These are phyloP conservation scores for Notolabrus celidotus DNA, from an alignment of 2,797 vertebrate species.

Conservation along the genomic window DNA sequence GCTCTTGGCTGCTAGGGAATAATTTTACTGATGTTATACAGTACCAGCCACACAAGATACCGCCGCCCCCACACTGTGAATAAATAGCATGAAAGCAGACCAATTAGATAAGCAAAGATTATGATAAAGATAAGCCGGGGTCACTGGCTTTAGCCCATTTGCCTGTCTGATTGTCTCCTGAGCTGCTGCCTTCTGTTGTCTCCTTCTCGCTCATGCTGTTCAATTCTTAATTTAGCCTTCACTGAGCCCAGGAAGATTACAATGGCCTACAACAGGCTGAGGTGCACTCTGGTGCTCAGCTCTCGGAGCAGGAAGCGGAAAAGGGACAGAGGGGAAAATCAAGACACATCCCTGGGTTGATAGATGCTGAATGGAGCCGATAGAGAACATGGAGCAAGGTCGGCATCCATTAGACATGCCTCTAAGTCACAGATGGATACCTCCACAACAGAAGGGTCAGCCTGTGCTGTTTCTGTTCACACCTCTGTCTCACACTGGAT, in stretches of 20 bases:
- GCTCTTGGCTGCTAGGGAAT: neutral
- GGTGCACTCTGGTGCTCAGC: slow-evolving; percentile 45
- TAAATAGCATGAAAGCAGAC: slow-evolving; percentile 36
- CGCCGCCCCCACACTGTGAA: neutral
- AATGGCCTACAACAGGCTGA: slow-evolving; percentile 47
- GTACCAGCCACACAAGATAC: neutral
- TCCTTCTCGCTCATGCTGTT: slow-evolving; percentile 56
- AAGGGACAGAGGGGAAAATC: slow-evolving; percentile 69
- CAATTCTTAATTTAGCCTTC: slow-evolving; percentile 68
- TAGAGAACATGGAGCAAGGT: slow-evolving; percentile 77
- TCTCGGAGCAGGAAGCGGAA: slow-evolving; percentile 57
- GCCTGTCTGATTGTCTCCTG: slow-evolving; percentile 44
- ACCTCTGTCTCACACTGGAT: slow-evolving; percentile 39
- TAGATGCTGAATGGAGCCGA: slow-evolving; percentile 77
- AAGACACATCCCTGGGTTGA: slow-evolving; percentile 79
- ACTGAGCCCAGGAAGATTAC: slow-evolving; percentile 61
- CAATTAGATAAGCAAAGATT: slow-evolving; percentile 46
- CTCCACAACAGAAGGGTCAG: slow-evolving; percentile 57
- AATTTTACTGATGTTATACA: slow-evolving; percentile 9
- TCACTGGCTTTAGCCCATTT: slow-evolving; percentile 42
- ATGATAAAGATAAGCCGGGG: slow-evolving; percentile 45
- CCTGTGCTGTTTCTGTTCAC: slow-evolving; percentile 35
- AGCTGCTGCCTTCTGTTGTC: slow-evolving; percentile 58
- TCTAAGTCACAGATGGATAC: slow-evolving; percentile 72
- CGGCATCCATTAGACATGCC: slow-evolving; percentile 77